A percentile compares a stretch with the other conserved stretches of the same genome.
These are phyloP conservation scores for Dicrurus megarhynchus DNA, from an alignment of 2,113 vertebrate species.

Conservation along the genomic window DNA sequence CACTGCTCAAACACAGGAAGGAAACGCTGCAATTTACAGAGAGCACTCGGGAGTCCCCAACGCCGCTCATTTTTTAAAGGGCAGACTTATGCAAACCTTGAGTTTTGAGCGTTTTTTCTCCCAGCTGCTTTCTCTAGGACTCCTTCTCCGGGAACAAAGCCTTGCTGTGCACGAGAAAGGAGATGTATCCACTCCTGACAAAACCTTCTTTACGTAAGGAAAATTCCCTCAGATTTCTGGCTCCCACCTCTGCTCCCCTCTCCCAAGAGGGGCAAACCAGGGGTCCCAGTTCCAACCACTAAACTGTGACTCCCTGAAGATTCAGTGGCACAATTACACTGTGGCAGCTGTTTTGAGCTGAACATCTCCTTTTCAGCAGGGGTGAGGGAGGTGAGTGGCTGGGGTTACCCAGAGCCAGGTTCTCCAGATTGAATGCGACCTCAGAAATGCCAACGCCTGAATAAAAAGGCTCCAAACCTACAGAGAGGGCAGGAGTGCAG, in stretches of 20 bases:
- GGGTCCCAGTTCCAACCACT: neutral
- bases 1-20: neutral
- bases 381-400: neutral
- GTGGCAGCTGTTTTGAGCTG: neutral
- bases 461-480: neutral
- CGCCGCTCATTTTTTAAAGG: neutral
- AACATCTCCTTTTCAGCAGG: neutral
- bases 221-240: neutral
- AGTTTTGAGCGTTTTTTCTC: neutral
- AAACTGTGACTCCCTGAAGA: neutral
- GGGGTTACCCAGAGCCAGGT: neutral
- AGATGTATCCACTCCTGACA: neutral
- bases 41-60: neutral
- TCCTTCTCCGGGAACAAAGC: neutral
- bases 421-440: fast-evolving
- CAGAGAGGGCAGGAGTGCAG: neutral
- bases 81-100: neutral
- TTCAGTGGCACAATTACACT: fast-evolving
- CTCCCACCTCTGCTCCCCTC: neutral
- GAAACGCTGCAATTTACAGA: neutral
- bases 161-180: neutral
- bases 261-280: neutral
- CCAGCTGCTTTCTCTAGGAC: neutral
- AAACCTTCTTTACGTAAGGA: neutral
- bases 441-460: neutral